Evolutionary conservation across 2,797 vertebrate genomes (phyloP), one percentile per base, ranked within the genome.

Genomic region (Lycodopsis pacificus): DNA sequence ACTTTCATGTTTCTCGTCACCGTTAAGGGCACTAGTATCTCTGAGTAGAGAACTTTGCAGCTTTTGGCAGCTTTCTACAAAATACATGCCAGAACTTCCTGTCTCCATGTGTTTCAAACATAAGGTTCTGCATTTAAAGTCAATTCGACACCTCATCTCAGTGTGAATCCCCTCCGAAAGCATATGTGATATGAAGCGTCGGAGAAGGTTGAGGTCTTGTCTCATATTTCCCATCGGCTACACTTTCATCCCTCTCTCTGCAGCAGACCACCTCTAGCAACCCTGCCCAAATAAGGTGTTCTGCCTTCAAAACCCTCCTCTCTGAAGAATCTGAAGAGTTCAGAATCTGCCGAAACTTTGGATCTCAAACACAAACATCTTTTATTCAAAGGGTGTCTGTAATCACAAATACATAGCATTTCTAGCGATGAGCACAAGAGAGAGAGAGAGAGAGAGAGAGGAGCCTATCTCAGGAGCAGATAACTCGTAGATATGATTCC

Each of bases 401-500:
- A 94, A 94, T 95, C 94, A 94, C 92, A 93, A 94, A 94, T 94
- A 94, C 92, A 94, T 90, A 94, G 82, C 90, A 91, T 95, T 95
- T 95, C 89, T 94, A 91, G 89, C 88, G 87, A 93, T 92, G 90
- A 93, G 93, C 89, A 87, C 85, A 69, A 73, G 91, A 90, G 83
- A 88, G 87, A 84, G 89, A 22, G 58, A 9, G n/a, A n/a, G 11
- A 73, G 91, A 89, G 83, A 90, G 87, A 84, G 88, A 82, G 90
- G 91, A 85, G 88, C 81, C 91, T 94, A 94, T 94, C 92, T 94
- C 91, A 93, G 86, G 89, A 93, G 90, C 86, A 95, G 97, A 97
- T 97, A 97, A 96, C 94, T 94, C 93, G 92, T 96, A 97, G 97
- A 98, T 97, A 96, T 95, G 97, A 98, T 98, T 96, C 95, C 95